A percentile compares a stretch with the other conserved stretches of the same genome.
Evolutionary conservation across 2,797 vertebrate species (phyloP).

Genomic region (Paratrypauchen microcephalus): DNA sequence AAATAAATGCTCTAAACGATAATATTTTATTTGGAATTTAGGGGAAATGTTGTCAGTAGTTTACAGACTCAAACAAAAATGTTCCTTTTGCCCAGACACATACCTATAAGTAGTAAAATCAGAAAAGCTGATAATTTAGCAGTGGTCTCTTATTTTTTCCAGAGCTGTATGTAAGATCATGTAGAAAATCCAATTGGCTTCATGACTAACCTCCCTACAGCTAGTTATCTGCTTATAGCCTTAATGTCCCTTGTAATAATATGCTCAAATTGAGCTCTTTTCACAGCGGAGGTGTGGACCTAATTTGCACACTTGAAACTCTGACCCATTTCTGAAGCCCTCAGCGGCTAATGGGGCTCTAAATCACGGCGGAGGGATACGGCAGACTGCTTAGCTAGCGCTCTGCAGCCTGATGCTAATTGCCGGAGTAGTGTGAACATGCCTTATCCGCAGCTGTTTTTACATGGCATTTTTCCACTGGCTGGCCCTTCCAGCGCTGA

Average conservation of each 20-base stretch:
- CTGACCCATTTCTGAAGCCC: slow-evolving; percentile 57
- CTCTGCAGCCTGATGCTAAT: slow-evolving; percentile 57
- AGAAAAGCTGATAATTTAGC: no score
- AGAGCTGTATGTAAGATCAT: slow-evolving; percentile 1
- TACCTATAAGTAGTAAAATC: no score
- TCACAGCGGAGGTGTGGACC: slow-evolving; percentile 19
- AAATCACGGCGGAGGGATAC: slow-evolving; percentile 51
- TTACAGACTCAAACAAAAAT: no score
- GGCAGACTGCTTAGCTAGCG: slow-evolving; percentile 67
- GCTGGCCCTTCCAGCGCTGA: slow-evolving; percentile 33
- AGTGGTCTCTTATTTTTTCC: no score
- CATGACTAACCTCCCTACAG: background rate
- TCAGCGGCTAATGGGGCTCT: slow-evolving; percentile 55
- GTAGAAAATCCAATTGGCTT: background rate
- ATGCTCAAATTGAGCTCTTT: slow-evolving; percentile 3
- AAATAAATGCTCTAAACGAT: no score
- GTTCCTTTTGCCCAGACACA: no score
- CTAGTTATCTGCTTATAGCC: no score
- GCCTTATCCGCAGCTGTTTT: slow-evolving; percentile 60
- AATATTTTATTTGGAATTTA: no score
- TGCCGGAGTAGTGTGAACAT: slow-evolving; percentile 55
- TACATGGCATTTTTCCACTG: slow-evolving; percentile 54
- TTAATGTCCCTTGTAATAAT: slow-evolving; percentile 17
- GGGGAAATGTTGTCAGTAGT: no score
- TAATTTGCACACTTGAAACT: slow-evolving; percentile 32